Percentiles rank a stretch among this genome's conserved stretches.
phyloP scores from a whole-genome alignment of 1,140 invertebrate species.

The Batillaria attramentaria region DNA sequence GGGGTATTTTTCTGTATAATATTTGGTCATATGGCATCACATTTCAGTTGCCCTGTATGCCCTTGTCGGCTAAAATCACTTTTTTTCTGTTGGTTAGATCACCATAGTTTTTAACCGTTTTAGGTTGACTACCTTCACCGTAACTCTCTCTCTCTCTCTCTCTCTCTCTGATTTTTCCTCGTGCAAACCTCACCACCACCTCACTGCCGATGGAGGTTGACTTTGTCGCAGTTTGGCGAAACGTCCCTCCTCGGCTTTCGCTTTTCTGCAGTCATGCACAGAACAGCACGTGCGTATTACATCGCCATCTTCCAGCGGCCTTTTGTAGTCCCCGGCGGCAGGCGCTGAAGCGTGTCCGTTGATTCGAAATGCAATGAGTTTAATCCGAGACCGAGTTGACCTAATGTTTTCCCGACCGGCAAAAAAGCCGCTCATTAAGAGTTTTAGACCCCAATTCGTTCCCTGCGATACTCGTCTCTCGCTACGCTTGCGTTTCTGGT shows the following conservation, averaged over 20 bases:
- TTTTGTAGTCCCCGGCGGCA: neutral
- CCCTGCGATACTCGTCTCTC: neutral
- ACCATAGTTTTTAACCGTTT: too few relatives aligned
- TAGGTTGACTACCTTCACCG: neutral
- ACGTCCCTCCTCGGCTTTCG: constrained; percentile 1
- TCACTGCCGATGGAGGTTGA: neutral
- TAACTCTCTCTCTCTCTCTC: constrained; percentile 37
- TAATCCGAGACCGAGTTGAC: constrained; percentile 17
- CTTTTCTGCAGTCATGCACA: constrained; percentile 8
- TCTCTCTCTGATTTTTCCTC: constrained; percentile 29
- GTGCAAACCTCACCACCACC: neutral
- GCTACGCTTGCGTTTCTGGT: neutral
- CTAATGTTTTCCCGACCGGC: constrained; percentile 10
- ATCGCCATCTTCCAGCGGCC: constrained; percentile 9
- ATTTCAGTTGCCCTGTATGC: too few relatives aligned
- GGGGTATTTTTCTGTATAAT: neutral
- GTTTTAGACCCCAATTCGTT: neutral
- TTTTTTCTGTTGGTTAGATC: too few relatives aligned
- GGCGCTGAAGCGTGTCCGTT: neutral
- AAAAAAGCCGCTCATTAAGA: neutral
- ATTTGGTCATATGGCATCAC: too few relatives aligned
- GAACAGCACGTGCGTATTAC: neutral
- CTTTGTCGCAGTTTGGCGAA: neutral
- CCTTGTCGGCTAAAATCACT: too few relatives aligned
- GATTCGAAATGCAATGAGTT: constrained; percentile 29